phyloP scores from a whole-genome alignment of 2,888 invertebrate genomes.

The Drosophila robusta region DNA sequence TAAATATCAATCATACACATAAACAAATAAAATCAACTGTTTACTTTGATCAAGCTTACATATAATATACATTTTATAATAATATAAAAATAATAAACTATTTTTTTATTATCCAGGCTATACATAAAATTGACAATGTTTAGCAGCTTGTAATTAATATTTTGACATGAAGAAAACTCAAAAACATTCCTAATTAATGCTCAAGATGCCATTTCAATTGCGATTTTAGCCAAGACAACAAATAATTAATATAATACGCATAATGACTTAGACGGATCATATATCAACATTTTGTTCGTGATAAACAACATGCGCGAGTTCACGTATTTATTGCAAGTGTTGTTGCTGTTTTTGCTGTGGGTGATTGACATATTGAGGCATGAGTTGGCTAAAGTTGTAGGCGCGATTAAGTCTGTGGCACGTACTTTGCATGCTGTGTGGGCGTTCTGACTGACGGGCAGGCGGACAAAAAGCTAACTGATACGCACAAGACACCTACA shows the following conservation, averaged over 20 bases:
- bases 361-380: conserved; percentile 41
- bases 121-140: conserved; percentile 7
- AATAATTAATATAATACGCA: conserved; percentile 20
- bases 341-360: conserved; percentile 3
- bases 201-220: conserved; percentile 1
- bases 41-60: too few relatives aligned
- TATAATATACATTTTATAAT: too few relatives aligned
- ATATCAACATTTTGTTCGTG: conserved; percentile 63
- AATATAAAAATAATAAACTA: too few relatives aligned
- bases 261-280: conserved; percentile 56
- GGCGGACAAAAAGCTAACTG: conserved; percentile 23
- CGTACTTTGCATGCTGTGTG: conserved; percentile 1
- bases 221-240: background rate
- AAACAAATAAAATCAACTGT: too few relatives aligned
- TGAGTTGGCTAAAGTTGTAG: conserved; percentile 29
- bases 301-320: conserved; percentile 45
- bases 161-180: conserved; percentile 29
- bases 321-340: conserved; percentile 5
- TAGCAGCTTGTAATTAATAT: conserved; percentile 65
- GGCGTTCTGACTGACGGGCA: conserved; percentile 5
- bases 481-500: background rate
- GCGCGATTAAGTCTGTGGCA: conserved; percentile 15
- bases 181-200: background rate
- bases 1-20: too few relatives aligned
- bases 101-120: too few relatives aligned